These are phyloP conservation scores for Megaceryle alcyon DNA, from an alignment of 2,797 vertebrate genomes.

Conservation along the genomic window DNA sequence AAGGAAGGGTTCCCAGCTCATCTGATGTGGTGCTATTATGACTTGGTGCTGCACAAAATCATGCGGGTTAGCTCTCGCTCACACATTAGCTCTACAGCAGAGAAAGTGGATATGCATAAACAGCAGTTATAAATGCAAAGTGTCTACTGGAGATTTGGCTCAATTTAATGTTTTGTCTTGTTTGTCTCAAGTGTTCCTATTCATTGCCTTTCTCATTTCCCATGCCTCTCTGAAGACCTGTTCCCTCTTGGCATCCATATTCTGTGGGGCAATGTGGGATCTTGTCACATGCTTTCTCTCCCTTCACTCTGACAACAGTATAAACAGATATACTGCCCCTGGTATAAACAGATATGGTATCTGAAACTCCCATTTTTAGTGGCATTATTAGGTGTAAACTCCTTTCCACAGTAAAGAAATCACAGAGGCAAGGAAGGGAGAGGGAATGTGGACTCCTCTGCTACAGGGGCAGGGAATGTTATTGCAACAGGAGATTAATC, in stretches of 20 bases:
- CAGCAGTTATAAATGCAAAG: not conserved
- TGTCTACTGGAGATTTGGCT: not conserved
- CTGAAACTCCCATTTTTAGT: not conserved
- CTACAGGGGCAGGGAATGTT: not conserved
- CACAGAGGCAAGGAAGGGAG: not conserved
- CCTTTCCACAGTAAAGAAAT: not conserved
- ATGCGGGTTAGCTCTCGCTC: not conserved
- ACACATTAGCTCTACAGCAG: not conserved
- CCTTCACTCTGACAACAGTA: not conserved
- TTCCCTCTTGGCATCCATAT: not conserved
- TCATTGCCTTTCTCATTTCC: not conserved
- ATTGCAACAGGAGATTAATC: not conserved
- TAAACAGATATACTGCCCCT: not conserved
- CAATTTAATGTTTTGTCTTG: not conserved
- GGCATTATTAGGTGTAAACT: not conserved
- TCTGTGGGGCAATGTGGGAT: not conserved
- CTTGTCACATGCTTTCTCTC: accelerated
- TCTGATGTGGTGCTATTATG: not conserved
- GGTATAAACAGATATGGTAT: not conserved
- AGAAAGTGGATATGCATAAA: not conserved
- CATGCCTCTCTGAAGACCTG: not conserved
- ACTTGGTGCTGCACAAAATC: not conserved
- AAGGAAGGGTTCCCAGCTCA: not conserved
- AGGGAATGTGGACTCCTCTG: not conserved
- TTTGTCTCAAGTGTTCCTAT: not conserved